Conservation (phyloP, 2,888 invertebrate species). For the Macaria notata region DNA sequence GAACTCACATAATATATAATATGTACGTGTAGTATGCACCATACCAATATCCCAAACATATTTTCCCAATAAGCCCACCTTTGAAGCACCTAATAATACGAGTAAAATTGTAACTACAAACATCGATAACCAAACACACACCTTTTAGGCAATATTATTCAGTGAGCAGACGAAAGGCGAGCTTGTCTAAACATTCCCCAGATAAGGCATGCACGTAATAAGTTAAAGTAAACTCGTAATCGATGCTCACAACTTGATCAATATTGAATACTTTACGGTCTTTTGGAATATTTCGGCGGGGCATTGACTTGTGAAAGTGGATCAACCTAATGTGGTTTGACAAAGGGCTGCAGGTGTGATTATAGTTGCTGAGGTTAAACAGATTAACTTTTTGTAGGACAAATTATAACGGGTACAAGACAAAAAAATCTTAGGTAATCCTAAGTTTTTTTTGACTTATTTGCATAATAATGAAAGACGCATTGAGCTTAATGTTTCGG, state of each 20-base stretch:
- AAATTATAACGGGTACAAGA: not conserved
- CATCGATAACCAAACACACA: constrained; percentile 25
- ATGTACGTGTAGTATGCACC: too few relatives aligned
- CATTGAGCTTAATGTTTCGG: too few relatives aligned
- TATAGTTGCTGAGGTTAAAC: constrained; percentile 8
- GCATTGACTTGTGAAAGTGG: constrained; percentile 41
- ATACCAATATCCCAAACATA: constrained; percentile 12
- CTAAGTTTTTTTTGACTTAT: too few relatives aligned
- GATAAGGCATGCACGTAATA: constrained; percentile 50
- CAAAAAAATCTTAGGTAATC: not conserved
- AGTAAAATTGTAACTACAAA: constrained; percentile 36
- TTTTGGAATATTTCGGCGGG: constrained; percentile 38
- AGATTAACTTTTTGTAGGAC: constrained; percentile 1
- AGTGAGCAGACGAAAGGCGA: constrained; percentile 37
- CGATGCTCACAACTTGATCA: constrained; percentile 42
- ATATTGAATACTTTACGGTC: constrained; percentile 48
- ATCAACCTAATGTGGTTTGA: constrained; percentile 32
- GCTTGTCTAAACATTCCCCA: constrained; percentile 43
- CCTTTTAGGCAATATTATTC: constrained; percentile 33
- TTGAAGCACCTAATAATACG: constrained; percentile 27
- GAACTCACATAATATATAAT: too few relatives aligned
- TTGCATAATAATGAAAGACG: too few relatives aligned
- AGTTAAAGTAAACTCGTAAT: constrained; percentile 53
- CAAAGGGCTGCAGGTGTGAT: constrained; percentile 13
- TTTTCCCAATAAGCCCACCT: constrained; percentile 27